These are phyloP conservation scores for Chalcosyrphus nemorum DNA, from an alignment of 2,888 invertebrate species.

Conservation along the genomic window DNA sequence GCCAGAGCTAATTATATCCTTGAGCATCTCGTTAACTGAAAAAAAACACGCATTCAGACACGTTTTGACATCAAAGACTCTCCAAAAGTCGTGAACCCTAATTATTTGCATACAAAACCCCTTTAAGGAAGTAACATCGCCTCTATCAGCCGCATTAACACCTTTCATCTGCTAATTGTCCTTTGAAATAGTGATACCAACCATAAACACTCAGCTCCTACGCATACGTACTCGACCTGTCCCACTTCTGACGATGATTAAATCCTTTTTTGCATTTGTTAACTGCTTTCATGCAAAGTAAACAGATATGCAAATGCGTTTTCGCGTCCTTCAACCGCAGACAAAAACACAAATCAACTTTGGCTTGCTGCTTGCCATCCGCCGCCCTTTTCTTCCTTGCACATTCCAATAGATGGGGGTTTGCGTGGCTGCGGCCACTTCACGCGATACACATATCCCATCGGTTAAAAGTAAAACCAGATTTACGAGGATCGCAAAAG, in stretches of 20 bases:
- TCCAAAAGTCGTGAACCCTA: background rate
- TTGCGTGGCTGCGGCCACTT: constrained; percentile 4
- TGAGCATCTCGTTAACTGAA: no score
- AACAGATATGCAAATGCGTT: constrained; percentile 33
- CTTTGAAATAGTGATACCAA: background rate
- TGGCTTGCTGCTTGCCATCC: background rate
- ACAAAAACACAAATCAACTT: background rate
- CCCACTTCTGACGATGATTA: background rate
- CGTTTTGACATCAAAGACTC: background rate
- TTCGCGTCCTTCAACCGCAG: background rate
- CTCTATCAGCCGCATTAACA: background rate
- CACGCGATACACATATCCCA: background rate
- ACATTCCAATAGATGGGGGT: no score
- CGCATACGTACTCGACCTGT: background rate
- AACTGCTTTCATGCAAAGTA: constrained; percentile 11
- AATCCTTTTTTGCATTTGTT: constrained; percentile 18
- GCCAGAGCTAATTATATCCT: background rate
- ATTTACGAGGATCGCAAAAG: constrained; percentile 16
- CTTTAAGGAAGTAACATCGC: constrained; percentile 26
- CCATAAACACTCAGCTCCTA: background rate
- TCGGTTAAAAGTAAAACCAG: constrained; percentile 12
- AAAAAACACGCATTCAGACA: no score
- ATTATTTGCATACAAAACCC: background rate
- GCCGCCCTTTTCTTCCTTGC: background rate
- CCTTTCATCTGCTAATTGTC: background rate